Percentiles rank a stretch among this genome's conserved stretches.
Conservation (phyloP, 2,113 vertebrate species). For the Eptesicus fuscus region DNA sequence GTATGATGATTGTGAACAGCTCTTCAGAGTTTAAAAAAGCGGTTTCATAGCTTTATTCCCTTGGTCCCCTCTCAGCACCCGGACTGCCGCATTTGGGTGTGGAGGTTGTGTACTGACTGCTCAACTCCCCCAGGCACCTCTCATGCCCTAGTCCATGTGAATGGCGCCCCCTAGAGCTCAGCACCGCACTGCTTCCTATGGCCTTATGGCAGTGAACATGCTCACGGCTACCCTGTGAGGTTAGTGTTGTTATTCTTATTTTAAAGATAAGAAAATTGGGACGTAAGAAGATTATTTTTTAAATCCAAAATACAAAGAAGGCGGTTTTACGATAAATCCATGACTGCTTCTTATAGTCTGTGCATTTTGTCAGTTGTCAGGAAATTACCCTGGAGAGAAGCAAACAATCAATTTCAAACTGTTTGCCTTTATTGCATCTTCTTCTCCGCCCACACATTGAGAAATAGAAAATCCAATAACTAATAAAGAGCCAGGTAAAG, state of each 20-base stretch:
- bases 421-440: slow-evolving; percentile 70
- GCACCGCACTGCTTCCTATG: rapidly evolving
- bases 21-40: not conserved
- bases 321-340: not conserved
- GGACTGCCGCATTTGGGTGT: rapidly evolving
- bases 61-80: not conserved
- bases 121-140: rapidly evolving
- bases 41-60: not conserved
- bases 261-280: slow-evolving; percentile 26
- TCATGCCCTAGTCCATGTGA: rapidly evolving
- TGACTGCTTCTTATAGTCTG: not conserved
- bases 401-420: slow-evolving; percentile 63
- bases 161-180: not conserved
- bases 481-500: slow-evolving; percentile 64
- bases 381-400: slow-evolving; percentile 65
- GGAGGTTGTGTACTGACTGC: not conserved
- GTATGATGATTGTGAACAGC: not conserved
- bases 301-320: slow-evolving; percentile 23
- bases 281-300: not conserved
- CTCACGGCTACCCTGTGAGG: not conserved
- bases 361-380: slow-evolving; percentile 56
- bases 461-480: slow-evolving; percentile 75
- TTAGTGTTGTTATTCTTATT: not conserved
- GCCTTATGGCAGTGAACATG: not conserved
- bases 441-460: slow-evolving; percentile 26